Evolutionary conservation across 2,113 vertebrate species (phyloP).

Genomic region (Odobenus rosmarus): DNA sequence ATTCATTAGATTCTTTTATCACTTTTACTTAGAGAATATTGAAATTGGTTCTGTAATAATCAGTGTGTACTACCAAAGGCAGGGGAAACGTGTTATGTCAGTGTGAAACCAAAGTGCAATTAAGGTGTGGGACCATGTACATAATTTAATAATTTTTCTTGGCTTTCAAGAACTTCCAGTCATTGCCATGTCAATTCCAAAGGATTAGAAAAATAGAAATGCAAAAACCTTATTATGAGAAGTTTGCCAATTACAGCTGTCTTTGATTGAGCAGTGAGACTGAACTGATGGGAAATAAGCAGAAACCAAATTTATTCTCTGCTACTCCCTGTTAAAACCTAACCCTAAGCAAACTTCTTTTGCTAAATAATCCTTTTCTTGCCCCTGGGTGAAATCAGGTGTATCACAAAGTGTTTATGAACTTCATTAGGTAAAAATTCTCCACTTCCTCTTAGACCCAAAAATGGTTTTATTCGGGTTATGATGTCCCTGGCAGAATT

Average conservation of each 20-base stretch:
- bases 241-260: neutral
- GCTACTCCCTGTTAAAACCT: neutral
- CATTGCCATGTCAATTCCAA: neutral
- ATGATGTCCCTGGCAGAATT: neutral
- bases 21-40: conserved; percentile 59
- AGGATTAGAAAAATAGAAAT: neutral
- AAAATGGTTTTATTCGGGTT: neutral
- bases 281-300: neutral
- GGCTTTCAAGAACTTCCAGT: conserved; percentile 25
- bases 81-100: neutral
- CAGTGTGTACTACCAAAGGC: neutral
- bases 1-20: conserved; percentile 69
- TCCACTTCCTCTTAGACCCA: neutral
- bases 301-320: neutral
- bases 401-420: neutral
- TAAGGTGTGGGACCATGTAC: neutral
- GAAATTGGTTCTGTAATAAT: conserved; percentile 57
- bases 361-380: neutral
- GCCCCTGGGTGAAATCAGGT: neutral
- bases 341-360: neutral
- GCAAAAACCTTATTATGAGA: neutral
- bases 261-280: neutral
- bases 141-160: conserved; percentile 35
- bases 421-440: neutral
- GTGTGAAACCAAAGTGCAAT: conserved; percentile 47